Evolutionary conservation across 2,888 invertebrate genomes (phyloP), one percentile per base, ranked within the genome.

Genomic region (Parnassius glacialis): DNA sequence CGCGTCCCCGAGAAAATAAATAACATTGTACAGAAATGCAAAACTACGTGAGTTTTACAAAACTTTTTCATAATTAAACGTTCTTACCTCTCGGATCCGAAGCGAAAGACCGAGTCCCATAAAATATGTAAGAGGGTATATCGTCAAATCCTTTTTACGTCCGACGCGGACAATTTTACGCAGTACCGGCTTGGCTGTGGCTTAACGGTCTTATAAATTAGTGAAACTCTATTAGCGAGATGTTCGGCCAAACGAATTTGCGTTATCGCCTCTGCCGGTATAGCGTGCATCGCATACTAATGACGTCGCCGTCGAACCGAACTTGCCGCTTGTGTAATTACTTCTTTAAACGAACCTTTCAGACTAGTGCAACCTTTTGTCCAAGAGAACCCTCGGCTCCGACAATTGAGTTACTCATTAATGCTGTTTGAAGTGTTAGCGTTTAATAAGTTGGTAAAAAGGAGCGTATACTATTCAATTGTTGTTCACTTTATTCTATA

Each of bases 181-280:
- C 74, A 77, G 78, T 80, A 76, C 78, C 80, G 79, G 78, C 72
- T 71, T 78, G 73, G 79, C 67, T 77, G 76, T 65, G 83, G 85
- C 87, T 85, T 88, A 85, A 87, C 85, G 81, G 83, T 79, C 90
- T 90, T 90, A 89, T 90, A 91, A 91, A 91, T 91, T 90, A 91
- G 89, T 86, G 87, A 89, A 91, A 90, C 90, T 90, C 90, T 91
- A 91, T 90, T 91, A 91, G 86, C 88, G 84, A 83, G 89, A 90
- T 89, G 89, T 87, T 90, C 86, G 84, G 79, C 81, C 84, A 90
- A 90, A 87, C 89, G 90, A 90, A 90, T 90, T 91, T 90, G 88
- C 87, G 89, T 90, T 90, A 91, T 91, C 91, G 88, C 89, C 86
- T 85, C 80, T 76, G 84, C 80, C 79, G 78, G 78, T 74, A 73